Percentiles rank a stretch among this genome's conserved stretches.
Conservation (phyloP, 92 coral and sea anemone genomes). For the Actinernus sp. region DNA sequence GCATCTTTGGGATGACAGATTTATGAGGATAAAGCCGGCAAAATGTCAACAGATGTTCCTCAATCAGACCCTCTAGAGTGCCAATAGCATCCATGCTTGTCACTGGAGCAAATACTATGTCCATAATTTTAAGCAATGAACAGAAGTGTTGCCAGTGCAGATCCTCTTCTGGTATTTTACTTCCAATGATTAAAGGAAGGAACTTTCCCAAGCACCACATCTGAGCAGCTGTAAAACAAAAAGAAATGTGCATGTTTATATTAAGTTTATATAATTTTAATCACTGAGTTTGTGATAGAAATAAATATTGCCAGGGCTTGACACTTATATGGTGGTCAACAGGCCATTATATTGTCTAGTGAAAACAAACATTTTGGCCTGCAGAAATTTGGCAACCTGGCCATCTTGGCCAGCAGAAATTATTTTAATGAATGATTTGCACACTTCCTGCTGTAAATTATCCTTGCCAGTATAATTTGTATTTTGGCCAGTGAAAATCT, state of each 20-base stretch:
- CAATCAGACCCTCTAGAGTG: slow-evolving; percentile 36
- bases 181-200: slow-evolving; percentile 51
- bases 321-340: too few species aligned
- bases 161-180: slow-evolving; percentile 36
- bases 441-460: too few species aligned
- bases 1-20: slow-evolving; percentile 57
- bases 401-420: too few species aligned
- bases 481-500: too few species aligned
- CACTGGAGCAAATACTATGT: slow-evolving; percentile 48
- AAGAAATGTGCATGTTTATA: background rate
- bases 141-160: slow-evolving; percentile 48
- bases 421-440: too few species aligned
- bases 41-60: slow-evolving; percentile 21
- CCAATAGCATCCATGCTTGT: slow-evolving; percentile 31
- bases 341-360: too few species aligned
- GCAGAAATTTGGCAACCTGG: too few species aligned
- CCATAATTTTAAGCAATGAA: slow-evolving; percentile 34
- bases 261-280: too few species aligned
- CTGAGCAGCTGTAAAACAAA: slow-evolving; percentile 47
- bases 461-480: too few species aligned
- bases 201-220: slow-evolving; percentile 61
- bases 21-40: slow-evolving; percentile 15
- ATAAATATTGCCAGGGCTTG: too few species aligned
- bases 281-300: background rate
- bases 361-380: too few species aligned